Evolutionary conservation across 1,140 invertebrate species (phyloP).

Genomic region (Drosophila dunni): DNA sequence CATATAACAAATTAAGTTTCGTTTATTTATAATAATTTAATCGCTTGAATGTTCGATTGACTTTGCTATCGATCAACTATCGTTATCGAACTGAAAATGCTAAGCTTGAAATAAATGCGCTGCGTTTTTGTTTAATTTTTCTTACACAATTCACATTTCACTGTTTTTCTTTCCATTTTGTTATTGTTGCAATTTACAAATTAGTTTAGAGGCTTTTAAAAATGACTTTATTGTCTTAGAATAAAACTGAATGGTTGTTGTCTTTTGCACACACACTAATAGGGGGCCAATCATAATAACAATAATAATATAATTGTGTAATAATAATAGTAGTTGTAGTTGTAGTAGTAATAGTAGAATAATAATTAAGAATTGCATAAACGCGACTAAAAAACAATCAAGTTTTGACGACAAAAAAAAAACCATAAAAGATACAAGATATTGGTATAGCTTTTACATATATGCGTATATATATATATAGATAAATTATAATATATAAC

Average conservation of each 20-base stretch:
- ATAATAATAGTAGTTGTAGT: constrained; percentile 30
- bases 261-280: constrained; percentile 65
- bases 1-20: constrained; percentile 46
- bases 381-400: constrained; percentile 22
- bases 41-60: constrained; percentile 18
- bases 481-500: constrained; percentile 38
- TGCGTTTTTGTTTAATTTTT: constrained; percentile 9
- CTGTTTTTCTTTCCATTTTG: constrained; percentile 20
- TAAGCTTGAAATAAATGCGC: constrained; percentile 51
- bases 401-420: constrained; percentile 14
- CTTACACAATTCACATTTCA: constrained; percentile 37
- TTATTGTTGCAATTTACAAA: constrained; percentile 45
- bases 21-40: constrained; percentile 22
- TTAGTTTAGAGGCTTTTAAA: constrained; percentile 39
- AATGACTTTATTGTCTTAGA: constrained; percentile 76
- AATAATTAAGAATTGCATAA: constrained; percentile 40
- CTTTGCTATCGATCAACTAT: constrained; percentile 17
- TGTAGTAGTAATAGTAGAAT: constrained; percentile 31
- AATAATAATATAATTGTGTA: constrained; percentile 24
- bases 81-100: constrained; percentile 31
- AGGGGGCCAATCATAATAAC: constrained; percentile 35
- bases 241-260: constrained; percentile 72
- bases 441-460: constrained; percentile 18
- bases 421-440: constrained; percentile 6
- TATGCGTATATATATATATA: constrained; percentile 29